Base-by-base conservation (phyloP, 2,888 invertebrate species). In the Cordilura impudica region DNA sequence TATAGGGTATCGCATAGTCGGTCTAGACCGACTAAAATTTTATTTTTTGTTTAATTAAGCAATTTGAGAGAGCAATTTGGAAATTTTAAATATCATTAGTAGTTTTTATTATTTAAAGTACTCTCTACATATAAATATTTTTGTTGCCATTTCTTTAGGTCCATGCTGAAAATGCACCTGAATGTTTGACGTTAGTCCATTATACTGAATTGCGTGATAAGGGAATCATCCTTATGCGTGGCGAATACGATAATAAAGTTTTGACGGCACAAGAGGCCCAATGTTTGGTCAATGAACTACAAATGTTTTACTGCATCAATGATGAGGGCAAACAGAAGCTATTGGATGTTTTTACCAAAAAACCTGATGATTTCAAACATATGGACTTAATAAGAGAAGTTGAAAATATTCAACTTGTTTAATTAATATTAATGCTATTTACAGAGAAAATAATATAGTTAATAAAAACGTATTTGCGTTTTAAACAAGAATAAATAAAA, bases 131-230 rank as follows among this genome's bases (percentile, higher is more conserved):
- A n/a, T n/a, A n/a, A n/a, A n/a, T n/a, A n/a, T n/a, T n/a, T n/a
- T 43, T 60, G 2, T 39, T 35, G 58, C 31, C 18, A 23, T 18
- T 21, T 76, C 65, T 78, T 49, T 85, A 94, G 93, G 93, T 95
- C 1, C 96, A 96, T 85, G 94, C 95, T 85, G 97, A 96, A 89
- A 96, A 96, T 90, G 95, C 97, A 0, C 96, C 97, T 0, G 96
- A 96, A 88, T 96, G 96, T 87, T 91, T 97, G 23, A 95, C 94
- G 1, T 91, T 97, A 85, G 92, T 93, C 1, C 95, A 96, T 88
- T 97, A 95, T 84, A 92, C 93, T 0, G 97, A 97, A 86, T 91
- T 96, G 2, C 90, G 90, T 82, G 91, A 92, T 49, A 96, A 96
- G 87, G 94, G 93, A 4, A 91, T 97, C 47, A 92, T 97, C 10